Evolutionary conservation across 2,888 invertebrate genomes (phyloP), one percentile per base, ranked within the genome.

Genomic region (Mesorhabditis belari): DNA sequence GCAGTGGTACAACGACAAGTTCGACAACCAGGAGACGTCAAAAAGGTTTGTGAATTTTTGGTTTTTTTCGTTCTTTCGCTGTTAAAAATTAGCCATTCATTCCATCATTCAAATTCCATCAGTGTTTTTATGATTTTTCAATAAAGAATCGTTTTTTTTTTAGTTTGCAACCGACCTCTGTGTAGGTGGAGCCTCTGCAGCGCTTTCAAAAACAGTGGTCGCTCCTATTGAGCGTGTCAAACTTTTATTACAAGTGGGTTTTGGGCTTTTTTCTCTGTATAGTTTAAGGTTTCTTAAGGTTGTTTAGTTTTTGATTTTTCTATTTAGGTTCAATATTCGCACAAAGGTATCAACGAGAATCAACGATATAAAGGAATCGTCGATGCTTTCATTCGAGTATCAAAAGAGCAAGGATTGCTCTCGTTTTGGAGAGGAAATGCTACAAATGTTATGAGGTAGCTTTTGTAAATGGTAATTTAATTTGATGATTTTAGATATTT

Each of bases 361-460:
- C 67, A 67, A 53, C 60, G 71, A 6, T 73, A 64, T 49, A 69
- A 64, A 23, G 73, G 73, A 23, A 73, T 73, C 23, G 59, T 70
- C 4, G 73, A 73, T 57, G 70, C 70, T 19, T 66, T 71, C 23
- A 55, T 66, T n/a, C 62, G 73, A 19, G 71, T 73, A 5, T 70
- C 73, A 0, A 67, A 64, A 49, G 73, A 73, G 53, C 73, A 73
- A 54, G 73, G 73, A 25, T 60, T 73, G 49, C 9, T 58, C 2
- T 71, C 71, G 19, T 70, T 73, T 63, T 73, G 73, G 73, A 49
- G 73, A 21, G 73, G 73, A 52, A 73, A 73, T 49, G 23, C 70
- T 19, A 71, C 71, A 3, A 73, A 73, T 58, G 71, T 73, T 5
- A 60, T 69, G 17, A 63, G 44, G 44, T 35, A 53, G 25, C 52